Evolutionary conservation across 2,113 vertebrate species (phyloP).

Genomic region (Rhea pennata): DNA sequence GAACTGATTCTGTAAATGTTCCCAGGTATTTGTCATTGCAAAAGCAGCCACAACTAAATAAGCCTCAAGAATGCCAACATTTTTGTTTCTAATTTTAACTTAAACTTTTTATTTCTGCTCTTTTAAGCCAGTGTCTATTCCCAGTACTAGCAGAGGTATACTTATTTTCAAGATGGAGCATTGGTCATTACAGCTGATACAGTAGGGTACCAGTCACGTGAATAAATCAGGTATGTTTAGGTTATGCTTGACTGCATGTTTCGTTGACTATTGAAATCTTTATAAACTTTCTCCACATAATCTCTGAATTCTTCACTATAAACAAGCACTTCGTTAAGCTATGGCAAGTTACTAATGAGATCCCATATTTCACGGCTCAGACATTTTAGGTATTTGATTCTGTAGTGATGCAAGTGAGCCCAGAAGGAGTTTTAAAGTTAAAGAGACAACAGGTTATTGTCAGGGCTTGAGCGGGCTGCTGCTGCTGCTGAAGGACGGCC

Average conservation of each 20-base stretch:
- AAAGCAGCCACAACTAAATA: neutral
- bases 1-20: neutral
- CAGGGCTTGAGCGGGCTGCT: neutral
- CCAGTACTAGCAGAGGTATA: fast-evolving
- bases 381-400: neutral
- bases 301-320: neutral
- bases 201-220: neutral
- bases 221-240: neutral
- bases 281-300: neutral
- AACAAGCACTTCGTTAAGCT: neutral
- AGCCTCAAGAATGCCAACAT: neutral
- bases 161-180: neutral
- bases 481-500: neutral
- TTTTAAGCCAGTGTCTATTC: neutral
- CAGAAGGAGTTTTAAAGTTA: neutral
- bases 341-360: neutral
- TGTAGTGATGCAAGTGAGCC: neutral
- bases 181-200: neutral
- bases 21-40: neutral
- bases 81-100: neutral
- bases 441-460: neutral
- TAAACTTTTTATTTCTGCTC: neutral
- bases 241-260: neutral
- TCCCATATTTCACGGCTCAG: neutral
- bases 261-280: neutral